Conservation (phyloP, 1,140 invertebrate genomes). For the Notospermus geniculatus region DNA sequence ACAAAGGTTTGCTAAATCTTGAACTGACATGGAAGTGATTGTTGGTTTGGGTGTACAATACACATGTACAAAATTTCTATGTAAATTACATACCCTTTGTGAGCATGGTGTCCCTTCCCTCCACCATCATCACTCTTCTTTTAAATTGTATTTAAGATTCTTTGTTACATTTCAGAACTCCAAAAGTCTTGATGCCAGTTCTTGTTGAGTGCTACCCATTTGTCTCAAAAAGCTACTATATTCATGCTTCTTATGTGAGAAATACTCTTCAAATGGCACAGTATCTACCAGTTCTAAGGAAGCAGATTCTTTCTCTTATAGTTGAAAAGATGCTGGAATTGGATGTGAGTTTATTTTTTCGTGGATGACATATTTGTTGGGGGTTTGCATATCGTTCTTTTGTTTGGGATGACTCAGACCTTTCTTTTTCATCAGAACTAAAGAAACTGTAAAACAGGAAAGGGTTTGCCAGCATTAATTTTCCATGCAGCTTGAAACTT, state of each 20-base stretch:
- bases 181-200: slow-evolving; percentile 58
- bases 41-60: no score
- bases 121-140: slow-evolving; percentile 6
- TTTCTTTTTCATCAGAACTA: no score
- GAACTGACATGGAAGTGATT: no score
- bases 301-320: slow-evolving; percentile 65
- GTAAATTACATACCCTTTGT: background rate
- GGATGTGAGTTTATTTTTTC: slow-evolving; percentile 67
- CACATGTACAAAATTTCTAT: no score
- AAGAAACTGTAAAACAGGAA: no score
- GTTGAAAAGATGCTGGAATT: slow-evolving; percentile 68
- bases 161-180: slow-evolving; percentile 57
- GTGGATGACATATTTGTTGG: no score
- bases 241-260: slow-evolving; percentile 63
- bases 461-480: no score
- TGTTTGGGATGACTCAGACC: no score
- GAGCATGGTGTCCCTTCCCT: background rate
- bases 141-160: slow-evolving; percentile 13
- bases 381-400: background rate
- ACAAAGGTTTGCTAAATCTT: no score
- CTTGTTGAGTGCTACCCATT: slow-evolving; percentile 67
- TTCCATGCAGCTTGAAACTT: no score
- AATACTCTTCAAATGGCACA: slow-evolving; percentile 65
- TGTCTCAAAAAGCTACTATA: slow-evolving; percentile 59
- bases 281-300: slow-evolving; percentile 64